Conservation (phyloP, 2,888 invertebrate genomes). For the Lymantria monacha region DNA sequence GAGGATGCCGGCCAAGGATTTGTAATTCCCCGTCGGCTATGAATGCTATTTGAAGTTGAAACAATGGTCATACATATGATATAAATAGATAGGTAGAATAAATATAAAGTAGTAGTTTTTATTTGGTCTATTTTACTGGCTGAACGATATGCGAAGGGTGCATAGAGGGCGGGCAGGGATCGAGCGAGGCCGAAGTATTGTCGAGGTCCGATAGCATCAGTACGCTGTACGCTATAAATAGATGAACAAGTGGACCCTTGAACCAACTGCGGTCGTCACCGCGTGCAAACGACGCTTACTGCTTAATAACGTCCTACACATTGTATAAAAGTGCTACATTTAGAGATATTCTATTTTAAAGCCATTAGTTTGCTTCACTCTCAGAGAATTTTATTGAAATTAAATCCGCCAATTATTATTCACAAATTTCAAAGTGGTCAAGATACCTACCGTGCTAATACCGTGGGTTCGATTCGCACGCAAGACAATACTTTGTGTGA, state of each 20-base stretch:
- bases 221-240: slow-evolving; percentile 73
- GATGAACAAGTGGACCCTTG: slow-evolving; percentile 73
- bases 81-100: slow-evolving; percentile 76
- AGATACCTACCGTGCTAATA: too few species aligned
- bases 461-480: too few species aligned
- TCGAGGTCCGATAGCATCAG: slow-evolving; percentile 69
- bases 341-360: not conserved
- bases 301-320: slow-evolving; percentile 32
- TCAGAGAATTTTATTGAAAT: too few species aligned
- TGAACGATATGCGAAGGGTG: slow-evolving; percentile 74
- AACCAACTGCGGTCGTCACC: slow-evolving; percentile 72
- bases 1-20: slow-evolving; percentile 50
- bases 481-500: too few species aligned
- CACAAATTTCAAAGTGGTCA: too few species aligned
- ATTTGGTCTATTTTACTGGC: slow-evolving; percentile 73
- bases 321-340: not conserved
- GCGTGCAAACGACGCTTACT: slow-evolving; percentile 54
- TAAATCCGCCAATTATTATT: too few species aligned
- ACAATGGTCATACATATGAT: slow-evolving; percentile 76
- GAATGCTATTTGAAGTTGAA: slow-evolving; percentile 65
- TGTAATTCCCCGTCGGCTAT: slow-evolving; percentile 62
- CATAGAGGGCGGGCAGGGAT: slow-evolving; percentile 69
- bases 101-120: slow-evolving; percentile 67
- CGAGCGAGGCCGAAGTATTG: slow-evolving; percentile 61
- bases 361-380: too few species aligned